A percentile compares a stretch with the other conserved stretches of the same genome.
These are phyloP conservation scores for Morinoia aosen DNA, from an alignment of 2,888 invertebrate genomes.

Conservation along the genomic window DNA sequence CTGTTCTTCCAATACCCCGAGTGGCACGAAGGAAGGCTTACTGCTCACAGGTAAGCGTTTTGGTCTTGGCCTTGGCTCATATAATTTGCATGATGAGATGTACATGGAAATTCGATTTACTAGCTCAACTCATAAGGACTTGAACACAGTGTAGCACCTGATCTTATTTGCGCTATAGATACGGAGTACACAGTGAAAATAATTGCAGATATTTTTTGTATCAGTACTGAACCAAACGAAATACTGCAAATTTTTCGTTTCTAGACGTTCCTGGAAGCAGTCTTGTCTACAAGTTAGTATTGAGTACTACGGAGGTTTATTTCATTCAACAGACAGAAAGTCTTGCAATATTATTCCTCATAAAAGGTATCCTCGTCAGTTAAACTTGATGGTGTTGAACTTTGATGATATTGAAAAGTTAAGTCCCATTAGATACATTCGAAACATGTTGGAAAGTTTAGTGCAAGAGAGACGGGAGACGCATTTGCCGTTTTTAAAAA, in stretches of 20 bases:
- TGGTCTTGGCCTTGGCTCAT: constrained; percentile 67
- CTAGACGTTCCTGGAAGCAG: neutral
- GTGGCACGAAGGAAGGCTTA: constrained; percentile 84
- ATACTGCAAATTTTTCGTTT: neutral
- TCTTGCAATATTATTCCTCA: neutral
- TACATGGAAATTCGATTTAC: neutral
- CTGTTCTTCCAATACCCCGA: constrained; percentile 80
- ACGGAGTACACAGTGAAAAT: no score
- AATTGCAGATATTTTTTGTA: no score
- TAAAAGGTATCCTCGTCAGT: neutral
- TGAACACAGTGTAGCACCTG: neutral
- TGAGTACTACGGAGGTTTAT: no score
- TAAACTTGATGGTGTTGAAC: neutral
- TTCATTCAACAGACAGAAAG: neutral
- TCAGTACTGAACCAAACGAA: neutral
- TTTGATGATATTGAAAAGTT: no score
- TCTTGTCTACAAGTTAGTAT: no score
- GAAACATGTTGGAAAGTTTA: no score
- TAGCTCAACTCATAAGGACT: neutral
- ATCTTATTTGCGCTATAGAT: no score
- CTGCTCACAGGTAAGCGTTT: constrained; percentile 77
- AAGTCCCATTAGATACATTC: no score
- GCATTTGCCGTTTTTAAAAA: neutral
- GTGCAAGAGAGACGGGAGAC: neutral
- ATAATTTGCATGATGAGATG: neutral